Evolutionary conservation across 2,113 vertebrate species (phyloP).

Genomic region (Todiramphus chloris): DNA sequence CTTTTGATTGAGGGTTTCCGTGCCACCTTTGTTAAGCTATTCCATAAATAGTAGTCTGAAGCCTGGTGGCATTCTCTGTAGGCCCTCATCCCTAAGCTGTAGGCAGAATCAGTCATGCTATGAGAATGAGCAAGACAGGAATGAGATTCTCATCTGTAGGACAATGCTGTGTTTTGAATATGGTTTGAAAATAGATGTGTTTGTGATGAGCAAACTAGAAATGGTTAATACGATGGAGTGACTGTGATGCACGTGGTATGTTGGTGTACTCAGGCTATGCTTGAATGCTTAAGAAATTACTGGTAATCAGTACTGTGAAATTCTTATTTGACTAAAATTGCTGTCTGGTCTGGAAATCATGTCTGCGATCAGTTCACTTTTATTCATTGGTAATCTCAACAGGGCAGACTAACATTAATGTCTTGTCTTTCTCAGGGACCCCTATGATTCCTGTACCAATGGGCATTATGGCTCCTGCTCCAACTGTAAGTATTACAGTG

Average conservation of each 20-base stretch:
- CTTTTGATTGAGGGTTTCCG: neutral
- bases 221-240: neutral
- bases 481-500: constrained; percentile 79
- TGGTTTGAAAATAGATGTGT: neutral
- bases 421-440: constrained; percentile 77
- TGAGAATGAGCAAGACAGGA: neutral
- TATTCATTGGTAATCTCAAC: neutral
- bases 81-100: neutral
- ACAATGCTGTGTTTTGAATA: neutral
- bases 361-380: neutral
- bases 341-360: neutral
- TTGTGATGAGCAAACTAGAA: neutral
- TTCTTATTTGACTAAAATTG: neutral
- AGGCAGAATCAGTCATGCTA: accelerated
- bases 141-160: neutral
- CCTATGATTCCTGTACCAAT: constrained; percentile 99
- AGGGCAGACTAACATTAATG: neutral
- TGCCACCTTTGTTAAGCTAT: neutral
- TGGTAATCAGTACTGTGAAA: neutral
- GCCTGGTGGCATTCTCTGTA: neutral
- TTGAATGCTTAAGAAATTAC: neutral
- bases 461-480: constrained; percentile 93
- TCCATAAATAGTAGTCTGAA: neutral
- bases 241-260: accelerated
- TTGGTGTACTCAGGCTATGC: neutral